A percentile compares a stretch with the other conserved stretches of the same genome.
These are phyloP conservation scores for Ascaphus truei DNA, from an alignment of 2,113 vertebrate species.

Conservation along the genomic window DNA sequence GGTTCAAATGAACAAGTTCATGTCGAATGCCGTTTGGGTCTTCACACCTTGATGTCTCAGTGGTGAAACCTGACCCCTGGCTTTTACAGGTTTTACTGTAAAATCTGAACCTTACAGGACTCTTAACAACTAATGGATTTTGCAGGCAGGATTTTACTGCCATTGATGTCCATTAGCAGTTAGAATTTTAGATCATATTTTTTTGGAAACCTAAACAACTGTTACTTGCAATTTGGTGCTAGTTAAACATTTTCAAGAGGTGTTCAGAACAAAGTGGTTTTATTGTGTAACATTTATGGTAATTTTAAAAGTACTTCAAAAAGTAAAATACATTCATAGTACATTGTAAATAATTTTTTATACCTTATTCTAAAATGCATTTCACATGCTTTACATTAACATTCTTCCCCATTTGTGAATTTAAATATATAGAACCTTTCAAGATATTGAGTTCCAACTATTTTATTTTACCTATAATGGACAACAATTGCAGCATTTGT, in stretches of 20 bases:
- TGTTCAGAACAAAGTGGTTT: slow-evolving; percentile 28
- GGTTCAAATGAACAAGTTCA: slow-evolving; percentile 68
- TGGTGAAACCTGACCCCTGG: slow-evolving; percentile 64
- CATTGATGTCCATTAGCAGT: slow-evolving; percentile 53
- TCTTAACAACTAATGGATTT: slow-evolving; percentile 75
- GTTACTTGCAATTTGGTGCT: slow-evolving; percentile 45
- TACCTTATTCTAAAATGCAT: slow-evolving; percentile 18
- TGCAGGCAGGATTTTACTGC: slow-evolving; percentile 66
- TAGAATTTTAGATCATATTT: slow-evolving; percentile 48
- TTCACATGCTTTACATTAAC: slow-evolving; percentile 32
- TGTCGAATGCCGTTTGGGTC: slow-evolving; percentile 60
- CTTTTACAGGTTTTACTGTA: slow-evolving; percentile 66
- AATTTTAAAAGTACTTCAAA: slow-evolving; percentile 33
- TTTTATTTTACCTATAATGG: slow-evolving; percentile 26
- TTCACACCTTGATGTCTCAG: slow-evolving; percentile 64
- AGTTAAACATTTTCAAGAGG: slow-evolving; percentile 45
- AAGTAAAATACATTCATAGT: slow-evolving; percentile 25
- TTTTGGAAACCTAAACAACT: slow-evolving; percentile 54
- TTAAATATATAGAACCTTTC: slow-evolving; percentile 18
- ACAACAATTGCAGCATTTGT: too few species aligned
- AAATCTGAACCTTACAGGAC: slow-evolving; percentile 61
- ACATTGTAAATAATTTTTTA: slow-evolving; percentile 28
- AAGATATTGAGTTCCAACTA: slow-evolving; percentile 25
- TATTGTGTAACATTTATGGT: slow-evolving; percentile 29
- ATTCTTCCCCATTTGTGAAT: slow-evolving; percentile 31